Evolutionary conservation across 2,888 invertebrate species (phyloP).

Genomic region (Brenthis ino): DNA sequence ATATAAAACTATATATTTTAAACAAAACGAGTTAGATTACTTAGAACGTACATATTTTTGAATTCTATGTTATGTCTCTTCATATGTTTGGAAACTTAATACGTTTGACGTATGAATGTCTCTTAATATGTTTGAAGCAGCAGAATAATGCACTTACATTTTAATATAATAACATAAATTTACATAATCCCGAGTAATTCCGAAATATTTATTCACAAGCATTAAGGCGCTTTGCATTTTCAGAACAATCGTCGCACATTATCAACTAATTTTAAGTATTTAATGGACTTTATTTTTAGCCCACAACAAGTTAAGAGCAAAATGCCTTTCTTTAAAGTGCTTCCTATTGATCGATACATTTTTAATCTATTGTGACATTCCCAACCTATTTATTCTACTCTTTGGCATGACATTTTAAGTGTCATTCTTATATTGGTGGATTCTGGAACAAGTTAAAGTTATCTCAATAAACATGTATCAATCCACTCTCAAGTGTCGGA

Average conservation of each 20-base stretch:
- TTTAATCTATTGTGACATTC: background rate
- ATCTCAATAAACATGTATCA: slow-evolving; percentile 16
- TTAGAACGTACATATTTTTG: background rate
- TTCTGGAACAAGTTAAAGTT: slow-evolving; percentile 1
- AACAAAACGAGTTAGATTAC: background rate
- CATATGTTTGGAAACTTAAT: no score
- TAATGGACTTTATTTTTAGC: slow-evolving; percentile 20
- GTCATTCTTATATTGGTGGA: background rate
- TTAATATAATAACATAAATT: slow-evolving; percentile 11
- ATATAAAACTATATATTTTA: background rate
- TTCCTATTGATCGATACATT: slow-evolving; percentile 4
- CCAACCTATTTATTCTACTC: background rate
- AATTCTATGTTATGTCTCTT: no score
- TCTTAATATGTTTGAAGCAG: no score
- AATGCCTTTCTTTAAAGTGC: background rate
- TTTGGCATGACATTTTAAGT: slow-evolving; percentile 8
- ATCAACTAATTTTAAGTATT: slow-evolving; percentile 17
- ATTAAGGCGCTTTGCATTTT: slow-evolving; percentile 3
- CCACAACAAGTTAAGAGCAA: background rate
- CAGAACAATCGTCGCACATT: slow-evolving; percentile 13
- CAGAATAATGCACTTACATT: background rate
- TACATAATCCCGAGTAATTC: slow-evolving; percentile 3
- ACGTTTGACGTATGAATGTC: no score
- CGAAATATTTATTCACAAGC: slow-evolving; percentile 2
- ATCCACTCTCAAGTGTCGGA: slow-evolving; percentile 12